Evolutionary conservation across 2,797 vertebrate genomes (phyloP).

Genomic region (Martes flavigula): DNA sequence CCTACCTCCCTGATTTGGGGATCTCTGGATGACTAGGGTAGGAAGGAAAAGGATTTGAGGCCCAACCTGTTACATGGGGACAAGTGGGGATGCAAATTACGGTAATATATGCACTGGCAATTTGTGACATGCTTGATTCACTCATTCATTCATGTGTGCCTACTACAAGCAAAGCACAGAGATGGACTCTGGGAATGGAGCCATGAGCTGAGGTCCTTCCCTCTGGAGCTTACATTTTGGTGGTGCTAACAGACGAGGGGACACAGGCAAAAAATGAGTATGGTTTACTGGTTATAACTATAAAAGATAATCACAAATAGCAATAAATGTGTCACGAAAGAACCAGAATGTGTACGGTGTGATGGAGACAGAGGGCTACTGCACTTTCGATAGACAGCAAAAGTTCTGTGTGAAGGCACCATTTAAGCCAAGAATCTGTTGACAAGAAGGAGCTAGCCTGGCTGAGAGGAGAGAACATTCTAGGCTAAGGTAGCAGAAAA

Average conservation of each 20-base stretch:
- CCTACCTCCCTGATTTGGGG: not conserved
- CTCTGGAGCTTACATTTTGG: not conserved
- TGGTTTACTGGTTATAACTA: not conserved
- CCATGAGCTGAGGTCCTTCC: not conserved
- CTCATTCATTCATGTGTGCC: not conserved
- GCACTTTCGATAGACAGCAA: not conserved
- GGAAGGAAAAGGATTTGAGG: not conserved
- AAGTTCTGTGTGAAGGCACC: not conserved
- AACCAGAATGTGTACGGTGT: not conserved
- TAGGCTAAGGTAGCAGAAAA: not conserved
- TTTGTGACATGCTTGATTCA: not conserved
- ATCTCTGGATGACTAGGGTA: not conserved
- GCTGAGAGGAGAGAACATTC: not conserved
- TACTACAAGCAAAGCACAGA: not conserved
- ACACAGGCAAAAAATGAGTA: not conserved
- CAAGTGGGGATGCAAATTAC: not conserved
- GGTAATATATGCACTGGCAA: not conserved
- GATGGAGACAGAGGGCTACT: not conserved
- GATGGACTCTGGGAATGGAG: not conserved
- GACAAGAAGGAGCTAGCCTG: not conserved
- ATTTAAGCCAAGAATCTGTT: not conserved
- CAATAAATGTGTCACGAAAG: too few species aligned
- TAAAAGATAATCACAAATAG: not conserved
- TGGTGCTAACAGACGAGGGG: not conserved
- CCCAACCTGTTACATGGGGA: not conserved